phyloP scores from a whole-genome alignment of 53 echinoderm and acorn worm species.

The Holothuria leucospilota region DNA sequence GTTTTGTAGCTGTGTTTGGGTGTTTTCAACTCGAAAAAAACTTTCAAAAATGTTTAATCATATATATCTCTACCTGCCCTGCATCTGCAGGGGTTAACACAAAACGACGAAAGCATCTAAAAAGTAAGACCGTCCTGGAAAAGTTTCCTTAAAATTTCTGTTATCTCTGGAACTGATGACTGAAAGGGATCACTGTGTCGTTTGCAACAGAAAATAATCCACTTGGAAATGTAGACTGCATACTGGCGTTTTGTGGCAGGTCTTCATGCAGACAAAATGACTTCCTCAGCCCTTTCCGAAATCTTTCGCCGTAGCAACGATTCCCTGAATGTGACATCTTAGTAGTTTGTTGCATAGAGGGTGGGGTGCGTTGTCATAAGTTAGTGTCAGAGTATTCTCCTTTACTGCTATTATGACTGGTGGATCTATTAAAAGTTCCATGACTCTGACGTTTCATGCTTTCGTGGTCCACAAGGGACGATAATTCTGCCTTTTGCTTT shows the following conservation, averaged over 20 bases:
- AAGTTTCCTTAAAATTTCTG: no score
- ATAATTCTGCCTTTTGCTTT: neutral
- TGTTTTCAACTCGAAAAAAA: no score
- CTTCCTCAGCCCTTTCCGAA: constrained; percentile 19
- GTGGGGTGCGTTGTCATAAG: no score
- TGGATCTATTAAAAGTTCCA: constrained; percentile 12
- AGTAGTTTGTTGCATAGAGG: no score
- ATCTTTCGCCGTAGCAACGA: neutral
- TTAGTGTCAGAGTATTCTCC: constrained; percentile 3
- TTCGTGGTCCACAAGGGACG: neutral
- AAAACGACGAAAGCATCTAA: no score
- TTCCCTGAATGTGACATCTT: constrained; percentile 21
- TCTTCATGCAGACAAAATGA: constrained; percentile 34
- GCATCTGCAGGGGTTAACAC: no score
- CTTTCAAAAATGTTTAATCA: no score
- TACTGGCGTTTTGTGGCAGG: constrained; percentile 21
- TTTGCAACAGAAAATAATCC: constrained; percentile 41
- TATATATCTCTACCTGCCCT: no score
- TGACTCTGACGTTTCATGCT: neutral
- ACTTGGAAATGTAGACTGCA: constrained; percentile 33
- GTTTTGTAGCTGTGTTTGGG: no score
- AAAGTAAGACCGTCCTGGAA: no score
- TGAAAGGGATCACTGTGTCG: constrained; percentile 10
- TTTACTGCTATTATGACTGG: neutral
- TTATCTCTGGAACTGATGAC: no score